phyloP scores from a whole-genome alignment of 2,797 vertebrate species.

The Malurus leucopterus region DNA sequence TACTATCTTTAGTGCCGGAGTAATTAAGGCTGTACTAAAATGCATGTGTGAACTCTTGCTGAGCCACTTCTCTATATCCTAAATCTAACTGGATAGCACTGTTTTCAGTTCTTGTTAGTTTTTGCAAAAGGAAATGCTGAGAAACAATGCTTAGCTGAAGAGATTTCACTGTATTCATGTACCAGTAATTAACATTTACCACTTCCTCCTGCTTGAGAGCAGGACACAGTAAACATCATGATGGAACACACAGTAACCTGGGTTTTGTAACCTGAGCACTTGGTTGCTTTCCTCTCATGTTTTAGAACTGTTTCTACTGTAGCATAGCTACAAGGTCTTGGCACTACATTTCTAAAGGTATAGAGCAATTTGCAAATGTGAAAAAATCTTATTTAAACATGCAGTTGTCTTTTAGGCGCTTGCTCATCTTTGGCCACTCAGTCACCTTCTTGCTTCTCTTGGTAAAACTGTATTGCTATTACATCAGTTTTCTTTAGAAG shows the following conservation, averaged over 20 bases:
- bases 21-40: neutral
- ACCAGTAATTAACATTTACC: neutral
- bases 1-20: rapidly evolving
- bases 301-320: neutral
- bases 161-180: neutral
- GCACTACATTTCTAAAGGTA: neutral
- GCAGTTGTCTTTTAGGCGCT: neutral
- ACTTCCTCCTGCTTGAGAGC: neutral
- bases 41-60: neutral
- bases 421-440: neutral
- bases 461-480: neutral
- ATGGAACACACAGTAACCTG: neutral
- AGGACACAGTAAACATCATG: neutral
- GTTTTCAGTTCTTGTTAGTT: neutral
- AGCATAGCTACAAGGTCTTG: neutral
- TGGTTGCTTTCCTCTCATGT: neutral
- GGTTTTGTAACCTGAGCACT: neutral
- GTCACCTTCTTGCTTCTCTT: neutral
- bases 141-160: neutral
- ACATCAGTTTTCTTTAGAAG: neutral
- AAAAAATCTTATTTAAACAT: neutral
- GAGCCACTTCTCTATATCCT: neutral
- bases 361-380: neutral
- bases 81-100: neutral
- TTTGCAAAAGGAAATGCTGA: neutral